phyloP scores from a whole-genome alignment of 2,113 vertebrate genomes.

The Chaetops frenatus region DNA sequence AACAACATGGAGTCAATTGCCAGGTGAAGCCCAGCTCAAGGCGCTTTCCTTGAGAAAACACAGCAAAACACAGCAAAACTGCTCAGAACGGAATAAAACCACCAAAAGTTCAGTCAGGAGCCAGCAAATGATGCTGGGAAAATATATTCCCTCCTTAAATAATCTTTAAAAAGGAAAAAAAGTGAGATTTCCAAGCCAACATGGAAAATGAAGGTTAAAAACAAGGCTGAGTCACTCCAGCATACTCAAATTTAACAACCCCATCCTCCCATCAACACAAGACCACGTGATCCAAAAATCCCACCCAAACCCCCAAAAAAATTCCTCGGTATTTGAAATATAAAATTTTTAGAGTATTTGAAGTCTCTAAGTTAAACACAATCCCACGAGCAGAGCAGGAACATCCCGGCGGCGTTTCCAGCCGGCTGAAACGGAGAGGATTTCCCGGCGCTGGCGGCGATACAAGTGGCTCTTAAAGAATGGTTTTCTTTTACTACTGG shows the following conservation, averaged over 20 bases:
- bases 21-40: not conserved
- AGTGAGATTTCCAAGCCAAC: not conserved
- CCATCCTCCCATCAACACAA: fast-evolving
- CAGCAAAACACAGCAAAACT: not conserved
- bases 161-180: not conserved
- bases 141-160: not conserved
- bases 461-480: slow-evolving; percentile 5
- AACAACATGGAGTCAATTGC: fast-evolving
- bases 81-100: not conserved
- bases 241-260: fast-evolving
- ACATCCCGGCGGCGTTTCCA: not conserved
- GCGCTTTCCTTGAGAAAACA: fast-evolving
- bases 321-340: fast-evolving
- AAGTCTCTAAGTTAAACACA: not conserved
- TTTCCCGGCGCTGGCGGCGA: slow-evolving; percentile 3
- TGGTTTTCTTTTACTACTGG: not conserved
- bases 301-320: fast-evolving
- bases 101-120: not conserved
- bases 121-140: not conserved
- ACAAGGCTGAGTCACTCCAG: fast-evolving
- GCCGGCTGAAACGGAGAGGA: slow-evolving; percentile 6
- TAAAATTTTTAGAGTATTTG: not conserved
- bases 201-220: not conserved
- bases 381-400: not conserved
- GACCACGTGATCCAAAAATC: not conserved